Conservation (phyloP, 2,113 vertebrate genomes). For the Ictalurus punctatus region DNA sequence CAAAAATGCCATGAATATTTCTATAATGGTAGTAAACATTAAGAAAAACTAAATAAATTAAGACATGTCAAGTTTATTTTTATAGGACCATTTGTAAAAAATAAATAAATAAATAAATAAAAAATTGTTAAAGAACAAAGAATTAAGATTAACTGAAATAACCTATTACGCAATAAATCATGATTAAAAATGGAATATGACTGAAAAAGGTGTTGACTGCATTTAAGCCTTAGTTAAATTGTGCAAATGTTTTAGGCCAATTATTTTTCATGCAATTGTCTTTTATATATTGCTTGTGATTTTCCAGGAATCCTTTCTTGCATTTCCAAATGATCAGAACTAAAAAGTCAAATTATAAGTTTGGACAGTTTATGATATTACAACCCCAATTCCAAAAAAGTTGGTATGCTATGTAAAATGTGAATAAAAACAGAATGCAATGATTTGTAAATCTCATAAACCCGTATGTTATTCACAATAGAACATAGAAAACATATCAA, state of each 20-base stretch:
- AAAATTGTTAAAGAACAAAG: background rate
- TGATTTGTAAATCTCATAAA: too few species aligned
- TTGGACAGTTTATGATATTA: background rate
- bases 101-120: background rate
- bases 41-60: background rate
- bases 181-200: background rate
- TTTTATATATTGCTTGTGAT: background rate
- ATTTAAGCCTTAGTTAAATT: background rate
- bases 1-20: background rate
- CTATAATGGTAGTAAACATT: background rate
- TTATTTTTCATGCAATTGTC: background rate
- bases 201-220: background rate
- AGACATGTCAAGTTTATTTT: background rate
- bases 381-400: too few species aligned
- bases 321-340: background rate
- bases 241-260: background rate
- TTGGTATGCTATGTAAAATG: too few species aligned
- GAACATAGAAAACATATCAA: too few species aligned
- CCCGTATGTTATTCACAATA: too few species aligned
- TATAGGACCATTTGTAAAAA: background rate
- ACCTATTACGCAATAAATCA: background rate
- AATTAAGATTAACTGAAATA: background rate
- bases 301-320: background rate
- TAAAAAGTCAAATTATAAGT: background rate
- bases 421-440: background rate